These are phyloP conservation scores for Macquaria ambigua DNA, from an alignment of 2,113 vertebrate genomes.

Conservation along the genomic window DNA sequence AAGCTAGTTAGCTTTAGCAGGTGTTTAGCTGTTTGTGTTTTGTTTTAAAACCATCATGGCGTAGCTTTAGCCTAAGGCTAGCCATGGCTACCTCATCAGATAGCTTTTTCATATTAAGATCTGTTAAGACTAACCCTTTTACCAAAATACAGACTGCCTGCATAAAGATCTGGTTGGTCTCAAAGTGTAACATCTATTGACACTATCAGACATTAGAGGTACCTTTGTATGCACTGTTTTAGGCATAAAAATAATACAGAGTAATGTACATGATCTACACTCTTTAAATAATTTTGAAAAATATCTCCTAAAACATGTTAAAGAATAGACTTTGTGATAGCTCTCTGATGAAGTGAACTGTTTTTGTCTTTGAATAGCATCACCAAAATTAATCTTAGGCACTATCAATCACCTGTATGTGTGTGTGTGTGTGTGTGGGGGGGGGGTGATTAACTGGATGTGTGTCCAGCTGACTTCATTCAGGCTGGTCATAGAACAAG, in stretches of 20 bases:
- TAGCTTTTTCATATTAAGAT: neutral
- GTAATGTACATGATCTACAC: neutral
- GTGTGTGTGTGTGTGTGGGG: conserved; percentile 78
- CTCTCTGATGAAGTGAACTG: conserved; percentile 81
- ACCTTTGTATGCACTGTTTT: neutral
- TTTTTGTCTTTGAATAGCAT: conserved; percentile 93
- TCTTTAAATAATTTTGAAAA: neutral
- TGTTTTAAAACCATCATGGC: too few species aligned
- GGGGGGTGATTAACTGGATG: too few species aligned
- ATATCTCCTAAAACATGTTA: conserved; percentile 7
- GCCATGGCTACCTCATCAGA: neutral
- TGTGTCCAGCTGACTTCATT: conserved; percentile 88
- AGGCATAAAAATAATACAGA: neutral
- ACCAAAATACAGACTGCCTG: neutral
- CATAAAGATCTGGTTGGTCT: neutral
- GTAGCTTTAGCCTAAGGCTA: neutral
- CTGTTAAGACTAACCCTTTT: neutral
- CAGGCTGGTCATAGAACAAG: conserved; percentile 87
- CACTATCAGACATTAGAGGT: neutral
- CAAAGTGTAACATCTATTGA: neutral
- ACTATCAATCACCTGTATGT: conserved; percentile 90
- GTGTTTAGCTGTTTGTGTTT: neutral
- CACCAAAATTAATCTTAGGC: conserved; percentile 91
- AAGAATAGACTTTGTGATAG: neutral
- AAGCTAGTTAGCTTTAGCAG: neutral